These are phyloP conservation scores for Stegodyphus dumicola DNA, from an alignment of 1,140 invertebrate species.

Conservation along the genomic window DNA sequence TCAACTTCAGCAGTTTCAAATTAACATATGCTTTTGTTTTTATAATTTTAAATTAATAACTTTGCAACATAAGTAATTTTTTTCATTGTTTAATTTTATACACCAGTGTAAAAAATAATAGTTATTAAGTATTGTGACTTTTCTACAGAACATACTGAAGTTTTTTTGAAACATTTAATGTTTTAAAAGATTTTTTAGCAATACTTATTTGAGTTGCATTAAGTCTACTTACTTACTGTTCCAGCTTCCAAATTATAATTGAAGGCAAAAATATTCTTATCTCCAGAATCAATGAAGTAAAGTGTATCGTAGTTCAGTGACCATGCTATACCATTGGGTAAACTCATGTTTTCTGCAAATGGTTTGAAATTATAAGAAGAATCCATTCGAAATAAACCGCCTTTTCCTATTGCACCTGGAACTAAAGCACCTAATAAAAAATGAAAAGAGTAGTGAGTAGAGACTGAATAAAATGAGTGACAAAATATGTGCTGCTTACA, in stretches of 20 bases:
- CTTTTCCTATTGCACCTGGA: slow-evolving; percentile 27
- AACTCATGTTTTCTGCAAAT: slow-evolving; percentile 68
- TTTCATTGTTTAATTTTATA: too few species aligned
- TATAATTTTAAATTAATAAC: too few species aligned
- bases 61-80: too few species aligned
- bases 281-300: slow-evolving; percentile 70
- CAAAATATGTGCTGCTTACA: too few species aligned
- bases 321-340: slow-evolving; percentile 88
- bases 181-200: background rate
- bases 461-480: too few species aligned
- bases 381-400: slow-evolving; percentile 66
- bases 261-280: slow-evolving; percentile 72
- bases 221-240: slow-evolving; percentile 73
- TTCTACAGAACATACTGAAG: too few species aligned
- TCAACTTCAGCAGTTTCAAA: too few species aligned
- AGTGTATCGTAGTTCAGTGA: slow-evolving; percentile 74
- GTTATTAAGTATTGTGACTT: too few species aligned
- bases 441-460: too few species aligned
- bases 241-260: slow-evolving; percentile 80
- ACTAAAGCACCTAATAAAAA: slow-evolving; percentile 37
- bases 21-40: too few species aligned
- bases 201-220: background rate
- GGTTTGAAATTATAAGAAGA: slow-evolving; percentile 63
- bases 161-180: too few species aligned
- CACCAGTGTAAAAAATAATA: too few species aligned